A percentile compares a stretch with the other conserved stretches of the same genome.
Conservation (phyloP, 37 sponge, comb jelly and placozoan species). For the Chondrosia reniformis region DNA sequence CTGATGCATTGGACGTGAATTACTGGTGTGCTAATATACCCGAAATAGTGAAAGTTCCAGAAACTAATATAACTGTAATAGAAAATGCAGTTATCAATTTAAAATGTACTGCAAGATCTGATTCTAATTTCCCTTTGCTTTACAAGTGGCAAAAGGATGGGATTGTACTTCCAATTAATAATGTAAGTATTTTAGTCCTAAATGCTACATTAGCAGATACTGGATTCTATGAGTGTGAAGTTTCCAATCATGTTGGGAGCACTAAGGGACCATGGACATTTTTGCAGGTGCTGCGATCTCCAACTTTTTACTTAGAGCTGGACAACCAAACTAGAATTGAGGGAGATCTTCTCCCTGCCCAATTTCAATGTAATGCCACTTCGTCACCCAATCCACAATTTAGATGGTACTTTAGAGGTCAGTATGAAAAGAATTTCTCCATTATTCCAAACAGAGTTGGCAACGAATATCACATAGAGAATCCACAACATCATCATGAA, state of each 20-base stretch:
- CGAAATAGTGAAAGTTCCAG: no score
- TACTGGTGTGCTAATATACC: no score
- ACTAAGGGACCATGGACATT: not conserved
- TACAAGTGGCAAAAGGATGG: not conserved
- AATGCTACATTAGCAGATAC: not conserved
- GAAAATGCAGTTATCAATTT: no score
- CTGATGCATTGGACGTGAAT: no score
- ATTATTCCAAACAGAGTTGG: not conserved
- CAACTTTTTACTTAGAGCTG: not conserved
- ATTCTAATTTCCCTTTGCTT: not conserved
- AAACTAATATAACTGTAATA: no score
- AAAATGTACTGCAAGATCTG: no score
- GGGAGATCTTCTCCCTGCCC: not conserved
- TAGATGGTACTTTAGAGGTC: not conserved
- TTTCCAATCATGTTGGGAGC: not conserved
- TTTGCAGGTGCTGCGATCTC: not conserved
- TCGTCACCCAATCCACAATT: not conserved
- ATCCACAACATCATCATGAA: not conserved
- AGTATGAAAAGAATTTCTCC: not conserved
- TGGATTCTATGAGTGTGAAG: not conserved
- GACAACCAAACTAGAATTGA: not conserved
- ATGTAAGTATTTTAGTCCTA: not conserved
- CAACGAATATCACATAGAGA: not conserved
- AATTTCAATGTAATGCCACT: not conserved
- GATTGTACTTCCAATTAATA: not conserved